Conservation (phyloP, 1,140 invertebrate genomes). For the Episyrphus balteatus region DNA sequence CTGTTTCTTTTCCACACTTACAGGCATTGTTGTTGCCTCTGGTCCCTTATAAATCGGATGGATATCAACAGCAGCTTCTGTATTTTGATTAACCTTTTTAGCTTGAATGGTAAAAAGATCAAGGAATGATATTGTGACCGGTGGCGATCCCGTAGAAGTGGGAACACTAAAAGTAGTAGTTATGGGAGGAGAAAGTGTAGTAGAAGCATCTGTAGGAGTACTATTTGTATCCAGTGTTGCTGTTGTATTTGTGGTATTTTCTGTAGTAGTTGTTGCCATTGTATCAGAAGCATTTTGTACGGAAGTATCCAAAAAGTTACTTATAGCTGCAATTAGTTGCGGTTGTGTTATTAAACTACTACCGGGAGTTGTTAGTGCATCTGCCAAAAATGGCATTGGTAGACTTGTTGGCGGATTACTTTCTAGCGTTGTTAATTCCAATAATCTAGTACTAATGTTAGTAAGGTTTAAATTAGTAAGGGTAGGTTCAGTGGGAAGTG, state of each 20-base stretch:
- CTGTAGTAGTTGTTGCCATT: neutral
- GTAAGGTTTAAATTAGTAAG: no score
- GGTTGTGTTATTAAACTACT: neutral
- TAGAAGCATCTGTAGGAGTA: neutral
- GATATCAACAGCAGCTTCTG: neutral
- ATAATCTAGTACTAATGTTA: neutral
- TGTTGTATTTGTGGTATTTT: neutral
- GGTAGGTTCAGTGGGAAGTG: no score
- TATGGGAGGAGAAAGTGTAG: neutral
- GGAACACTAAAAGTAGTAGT: neutral
- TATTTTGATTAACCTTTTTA: neutral
- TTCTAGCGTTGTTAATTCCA: neutral
- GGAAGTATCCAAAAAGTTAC: constrained; percentile 1
- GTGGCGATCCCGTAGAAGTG: neutral
- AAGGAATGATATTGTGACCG: neutral
- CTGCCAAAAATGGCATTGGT: neutral
- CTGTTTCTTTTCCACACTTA: neutral
- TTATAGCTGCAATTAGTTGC: constrained; percentile 1
- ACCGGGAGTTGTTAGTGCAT: constrained; percentile 1
- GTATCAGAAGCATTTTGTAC: neutral
- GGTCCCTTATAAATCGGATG: neutral
- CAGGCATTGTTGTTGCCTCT: neutral
- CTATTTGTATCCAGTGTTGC: no score
- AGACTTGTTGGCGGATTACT: neutral
- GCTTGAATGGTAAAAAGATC: neutral